Base-by-base conservation (phyloP, 2,113 vertebrate genomes). In the Tachysurus fulvidraco region DNA sequence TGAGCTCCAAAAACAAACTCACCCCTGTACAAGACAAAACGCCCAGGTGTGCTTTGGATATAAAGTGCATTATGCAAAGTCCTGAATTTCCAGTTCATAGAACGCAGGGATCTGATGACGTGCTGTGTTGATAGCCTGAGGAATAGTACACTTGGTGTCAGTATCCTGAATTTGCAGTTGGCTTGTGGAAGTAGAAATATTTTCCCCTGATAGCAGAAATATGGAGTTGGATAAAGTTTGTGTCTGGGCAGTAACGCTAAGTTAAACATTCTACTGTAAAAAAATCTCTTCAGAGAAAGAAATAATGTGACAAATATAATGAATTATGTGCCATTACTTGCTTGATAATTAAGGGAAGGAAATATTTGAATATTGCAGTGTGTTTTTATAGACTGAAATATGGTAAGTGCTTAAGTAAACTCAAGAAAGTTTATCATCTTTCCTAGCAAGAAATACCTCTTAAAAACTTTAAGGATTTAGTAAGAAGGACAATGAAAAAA, bases 31-130 rank as follows among this genome's bases (percentile, higher is more conserved):
- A 50, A 83, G 74, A 84, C 81, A 71, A 88, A 55, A 81, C 41
- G 55, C 80, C 87, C 87, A 90, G 89, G 89, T 88, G 89, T 76
- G 50, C 81, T 59, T 81, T 23, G 69, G 64, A 86, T 89, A 88
- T 83, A 74, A 86, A 78, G 55, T 74, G 54, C 57, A 81, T 87
- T 55, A 85, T 69, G 65, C 5, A 10, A 17, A 77, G 84, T 41
- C 28, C 46, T 76, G 65, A 78, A 64, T 77, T 73, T 86, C 67
- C 67, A 76, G 88, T 71, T 81, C 36, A 41, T 46, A 80, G 54
- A 69, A 78, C 74, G n/a, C 41, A 80, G 59, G 19, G 44, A 17
- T 30, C 54, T 59, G 80, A 69, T 85, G 62, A 87, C 25, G 74
- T 86, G 76, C 80, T 41, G 62, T 77, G 83, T 73, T 74, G 64